Evolutionary conservation across 2,888 invertebrate genomes (phyloP), one percentile per base, ranked within the genome.

Genomic region (Cataglyphis rosenhaueri): DNA sequence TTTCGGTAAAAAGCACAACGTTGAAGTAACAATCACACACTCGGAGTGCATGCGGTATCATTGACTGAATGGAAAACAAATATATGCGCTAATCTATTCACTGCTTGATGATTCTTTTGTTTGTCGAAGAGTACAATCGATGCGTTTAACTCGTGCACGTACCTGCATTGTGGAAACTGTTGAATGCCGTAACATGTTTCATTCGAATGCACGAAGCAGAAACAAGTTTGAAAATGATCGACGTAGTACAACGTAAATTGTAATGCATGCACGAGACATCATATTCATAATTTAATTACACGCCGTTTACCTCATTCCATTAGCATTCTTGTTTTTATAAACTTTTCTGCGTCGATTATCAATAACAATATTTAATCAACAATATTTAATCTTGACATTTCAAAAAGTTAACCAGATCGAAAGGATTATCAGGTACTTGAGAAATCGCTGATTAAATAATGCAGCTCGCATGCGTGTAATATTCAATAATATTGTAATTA

Each of bases 61-160:
- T 12, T 12, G 21, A 78, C 41, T 66, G 55, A 35, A 70, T 78
- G 44, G 12, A 32, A 44, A 70, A 59, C 78, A 70, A 70, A 79
- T 57, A 78, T 78, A 55, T 66, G 57, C 21, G 41, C 55, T 41
- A 44, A 68, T 25, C 70, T 79, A 59, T 79, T 59, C 71, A 41
- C 41, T 32, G 68, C 32, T 35, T 66, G 78, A 79, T 79, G 78
- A 79, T 79, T 79, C 78, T 79, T 79, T 79, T 79, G 71, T 79
- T 18, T 35, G 41, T 41, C 59, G 44, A 59, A 79, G 41, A 59
- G 25, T 44, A 79, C 70, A 79, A 79, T 79, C 71, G 57, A 21
- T 41, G 21, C 32, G 71, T 59, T 79, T 59, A 70, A 78, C 78
- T 78, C 44, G 70, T 44, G 44, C 32, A 21, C 32, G 15, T n/a